Percentiles rank a stretch among this genome's conserved stretches.
phyloP scores from a whole-genome alignment of 2,797 vertebrate species.

The Melanotaenia pygmaea region DNA sequence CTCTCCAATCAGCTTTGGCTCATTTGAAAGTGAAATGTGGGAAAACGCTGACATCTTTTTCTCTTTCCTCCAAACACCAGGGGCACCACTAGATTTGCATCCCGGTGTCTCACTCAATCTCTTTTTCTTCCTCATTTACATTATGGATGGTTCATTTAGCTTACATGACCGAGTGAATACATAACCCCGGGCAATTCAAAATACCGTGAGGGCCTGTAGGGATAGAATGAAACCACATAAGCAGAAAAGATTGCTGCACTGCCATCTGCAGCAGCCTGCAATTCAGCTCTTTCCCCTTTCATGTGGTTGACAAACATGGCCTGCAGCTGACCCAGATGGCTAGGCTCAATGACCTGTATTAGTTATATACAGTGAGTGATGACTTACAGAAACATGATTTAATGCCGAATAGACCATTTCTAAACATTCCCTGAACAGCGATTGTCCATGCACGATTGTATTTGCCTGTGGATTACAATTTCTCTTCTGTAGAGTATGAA shows the following conservation, averaged over 20 bases:
- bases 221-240: constrained; percentile 59
- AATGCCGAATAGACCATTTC: constrained; percentile 12
- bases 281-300: constrained; percentile 43
- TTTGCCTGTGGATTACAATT: constrained; percentile 3
- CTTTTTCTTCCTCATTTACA: constrained; percentile 76
- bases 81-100: constrained; percentile 70
- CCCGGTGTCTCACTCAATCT: constrained; percentile 68
- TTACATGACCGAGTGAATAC: constrained; percentile 80
- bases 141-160: constrained; percentile 84
- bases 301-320: constrained; percentile 45
- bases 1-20: constrained; percentile 63
- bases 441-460: constrained; percentile 5
- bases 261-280: constrained; percentile 54
- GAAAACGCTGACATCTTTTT: constrained; percentile 75
- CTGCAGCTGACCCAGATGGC: constrained; percentile 27
- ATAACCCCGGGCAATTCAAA: constrained; percentile 77
- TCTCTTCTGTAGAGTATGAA: neutral
- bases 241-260: constrained; percentile 70
- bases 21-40: constrained; percentile 77
- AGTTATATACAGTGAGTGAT: constrained; percentile 22
- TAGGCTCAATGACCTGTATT: constrained; percentile 18
- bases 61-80: constrained; percentile 66
- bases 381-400: constrained; percentile 22
- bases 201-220: constrained; percentile 64
- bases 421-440: constrained; percentile 11